These are phyloP conservation scores for Torymus texanus DNA, from an alignment of 2,888 invertebrate species.

Conservation along the genomic window DNA sequence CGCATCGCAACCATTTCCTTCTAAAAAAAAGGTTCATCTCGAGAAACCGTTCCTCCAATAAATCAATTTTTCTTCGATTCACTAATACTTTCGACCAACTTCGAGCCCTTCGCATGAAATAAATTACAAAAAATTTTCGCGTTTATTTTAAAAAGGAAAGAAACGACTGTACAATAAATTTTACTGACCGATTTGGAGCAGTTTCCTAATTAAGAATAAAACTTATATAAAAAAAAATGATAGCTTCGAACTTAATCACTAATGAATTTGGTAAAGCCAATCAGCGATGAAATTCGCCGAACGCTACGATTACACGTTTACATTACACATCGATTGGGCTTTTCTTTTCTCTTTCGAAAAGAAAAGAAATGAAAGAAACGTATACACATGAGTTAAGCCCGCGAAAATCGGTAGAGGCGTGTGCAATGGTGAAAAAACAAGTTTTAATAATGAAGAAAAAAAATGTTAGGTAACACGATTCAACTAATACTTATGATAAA, in stretches of 20 bases:
- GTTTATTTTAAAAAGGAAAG: conserved; percentile 23
- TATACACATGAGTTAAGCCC: conserved; percentile 16
- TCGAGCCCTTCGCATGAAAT: conserved; percentile 27
- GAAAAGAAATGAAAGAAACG: conserved; percentile 31
- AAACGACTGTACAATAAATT: conserved; percentile 31
- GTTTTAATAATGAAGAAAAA: conserved; percentile 49
- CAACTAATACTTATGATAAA: conserved; percentile 56
- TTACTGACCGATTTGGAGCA: conserved; percentile 46
- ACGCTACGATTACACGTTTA: conserved; percentile 31
- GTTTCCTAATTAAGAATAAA: conserved; percentile 25
- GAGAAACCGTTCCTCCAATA: conserved; percentile 32
- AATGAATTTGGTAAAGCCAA: conserved; percentile 54
- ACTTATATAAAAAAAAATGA: conserved; percentile 34
- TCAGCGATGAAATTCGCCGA: conserved; percentile 46
- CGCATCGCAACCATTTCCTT: conserved; percentile 6
- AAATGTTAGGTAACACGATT: conserved; percentile 54
- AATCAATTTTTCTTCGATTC: too few species aligned
- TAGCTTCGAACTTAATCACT: conserved; percentile 44
- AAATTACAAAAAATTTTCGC: conserved; percentile 38
- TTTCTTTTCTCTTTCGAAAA: conserved; percentile 13
- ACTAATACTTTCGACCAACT: neutral
- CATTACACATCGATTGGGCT: conserved; percentile 37
- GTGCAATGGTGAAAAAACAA: conserved; percentile 52
- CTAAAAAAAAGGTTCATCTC: conserved; percentile 11
- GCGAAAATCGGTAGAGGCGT: conserved; percentile 40